A percentile compares a stretch with the other conserved stretches of the same genome.
Conservation (phyloP, 2,888 invertebrate genomes). For the Nasonia oneida region DNA sequence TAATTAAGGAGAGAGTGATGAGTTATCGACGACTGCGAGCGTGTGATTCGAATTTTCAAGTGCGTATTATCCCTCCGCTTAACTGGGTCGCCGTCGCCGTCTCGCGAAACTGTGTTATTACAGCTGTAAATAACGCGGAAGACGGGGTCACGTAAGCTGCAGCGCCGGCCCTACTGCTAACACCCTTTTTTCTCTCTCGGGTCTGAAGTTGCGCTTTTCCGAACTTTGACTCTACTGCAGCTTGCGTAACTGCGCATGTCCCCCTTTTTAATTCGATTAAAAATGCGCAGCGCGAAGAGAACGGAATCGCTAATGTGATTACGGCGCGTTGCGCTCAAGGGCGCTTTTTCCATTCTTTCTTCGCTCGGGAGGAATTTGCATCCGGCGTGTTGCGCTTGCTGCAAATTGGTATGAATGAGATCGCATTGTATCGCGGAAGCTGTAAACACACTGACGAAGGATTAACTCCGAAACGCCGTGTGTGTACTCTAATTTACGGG, state of each 20-base stretch:
- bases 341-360: not conserved
- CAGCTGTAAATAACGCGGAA: slow-evolving; percentile 2
- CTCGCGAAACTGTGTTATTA: not conserved
- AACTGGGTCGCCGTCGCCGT: slow-evolving; percentile 11
- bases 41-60: slow-evolving; percentile 30
- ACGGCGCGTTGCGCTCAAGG: not conserved
- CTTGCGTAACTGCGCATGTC: not conserved
- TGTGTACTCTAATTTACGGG: not conserved
- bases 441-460: not conserved
- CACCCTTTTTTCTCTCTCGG: not conserved
- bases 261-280: not conserved
- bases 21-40: slow-evolving; percentile 3
- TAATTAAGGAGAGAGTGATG: slow-evolving; percentile 13
- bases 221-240: not conserved
- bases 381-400: not conserved
- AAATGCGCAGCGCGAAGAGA: not conserved
- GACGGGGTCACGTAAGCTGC: not conserved
- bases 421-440: not conserved
- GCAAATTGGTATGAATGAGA: not conserved
- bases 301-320: slow-evolving; percentile 16
- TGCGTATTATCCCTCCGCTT: slow-evolving; percentile 6
- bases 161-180: not conserved
- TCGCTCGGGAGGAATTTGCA: not conserved
- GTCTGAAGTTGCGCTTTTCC: not conserved
- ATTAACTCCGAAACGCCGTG: not conserved